Evolutionary conservation across 2,797 vertebrate genomes (phyloP), one percentile per base, ranked within the genome.

Genomic region (Nannoperca australis): DNA sequence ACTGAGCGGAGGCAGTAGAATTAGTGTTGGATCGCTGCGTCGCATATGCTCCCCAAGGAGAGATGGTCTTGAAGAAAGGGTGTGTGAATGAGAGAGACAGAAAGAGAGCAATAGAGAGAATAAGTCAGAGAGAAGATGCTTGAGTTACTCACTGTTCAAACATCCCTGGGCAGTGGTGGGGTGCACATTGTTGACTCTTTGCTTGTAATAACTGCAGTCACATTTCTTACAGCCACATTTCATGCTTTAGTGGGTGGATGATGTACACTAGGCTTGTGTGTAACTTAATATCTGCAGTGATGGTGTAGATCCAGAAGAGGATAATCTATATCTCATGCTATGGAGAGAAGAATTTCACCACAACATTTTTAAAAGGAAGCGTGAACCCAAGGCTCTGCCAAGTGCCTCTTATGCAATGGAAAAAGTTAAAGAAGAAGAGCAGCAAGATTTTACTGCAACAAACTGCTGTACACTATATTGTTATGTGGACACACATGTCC

Each of bases 11-110:
- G 82, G 87, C 85, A 88, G 87, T 56, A 65, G 84, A 89, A 91
- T 92, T 90, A 92, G 86, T 92, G 88, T 86, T 87, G 90, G 89
- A 88, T 92, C 85, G 62, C 85, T 93, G 91, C 85, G 20, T 86
- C 61, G 74, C 83, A 88, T 90, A 82, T 81, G 84, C 82, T 91
- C 91, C 90, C 90, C 70, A 87, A 88, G 88, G 91, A 92, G 71
- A 81, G 65, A 87, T 76, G 85, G 84, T 91, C 89, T 84, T 86
- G 60, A 86, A 88, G 81, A 88, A 89, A 85, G 70, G 42, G 62
- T 73, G 77, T 70, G 51, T 71, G 73, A 44, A 47, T 30, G 61
- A 50, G 62, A 24, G 53, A 30, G 66, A 34, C 55, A 36, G 22
- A 64, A 64, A 69, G 68, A 30, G n/a, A 42, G 36, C 36, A 38